Conservation (phyloP, 2,888 invertebrate species). For the Caenorhabditis becei region DNA sequence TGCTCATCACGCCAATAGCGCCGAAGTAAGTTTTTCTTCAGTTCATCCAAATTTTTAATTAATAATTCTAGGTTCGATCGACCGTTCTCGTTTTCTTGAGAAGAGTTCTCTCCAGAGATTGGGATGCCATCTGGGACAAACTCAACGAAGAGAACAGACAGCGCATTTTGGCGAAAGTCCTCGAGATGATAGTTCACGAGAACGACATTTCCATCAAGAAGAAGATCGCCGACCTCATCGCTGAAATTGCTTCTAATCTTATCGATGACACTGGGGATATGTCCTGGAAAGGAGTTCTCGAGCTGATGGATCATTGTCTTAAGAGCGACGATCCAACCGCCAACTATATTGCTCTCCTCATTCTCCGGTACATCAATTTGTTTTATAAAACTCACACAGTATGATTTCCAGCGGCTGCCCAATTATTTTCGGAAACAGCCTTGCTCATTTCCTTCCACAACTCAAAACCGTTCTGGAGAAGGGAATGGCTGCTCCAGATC, state of each 20-base stretch:
- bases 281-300: constrained; percentile 84
- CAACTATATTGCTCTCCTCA: constrained; percentile 94
- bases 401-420: constrained; percentile 89
- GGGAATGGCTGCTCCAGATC: constrained; percentile 61
- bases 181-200: constrained; percentile 60
- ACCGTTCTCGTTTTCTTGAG: constrained; percentile 96
- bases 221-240: constrained; percentile 65
- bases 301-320: constrained; percentile 94
- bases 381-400: not conserved
- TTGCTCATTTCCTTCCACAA: constrained; percentile 91
- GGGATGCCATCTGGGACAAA: constrained; percentile 88
- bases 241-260: constrained; percentile 63
- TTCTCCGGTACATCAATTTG: constrained; percentile 90
- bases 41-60: constrained; percentile 7
- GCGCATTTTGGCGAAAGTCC: constrained; percentile 48
- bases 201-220: constrained; percentile 53
- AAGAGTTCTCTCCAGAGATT: constrained; percentile 90
- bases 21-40: constrained; percentile 64
- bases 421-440: constrained; percentile 96
- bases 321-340: constrained; percentile 89
- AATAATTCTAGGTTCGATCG: constrained; percentile 86
- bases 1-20: constrained; percentile 55
- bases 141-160: constrained; percentile 90
- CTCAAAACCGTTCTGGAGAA: constrained; percentile 87
- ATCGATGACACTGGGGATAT: constrained; percentile 59